Evolutionary conservation across 2,888 invertebrate genomes (phyloP).

Genomic region (Ernsta delagoae): DNA sequence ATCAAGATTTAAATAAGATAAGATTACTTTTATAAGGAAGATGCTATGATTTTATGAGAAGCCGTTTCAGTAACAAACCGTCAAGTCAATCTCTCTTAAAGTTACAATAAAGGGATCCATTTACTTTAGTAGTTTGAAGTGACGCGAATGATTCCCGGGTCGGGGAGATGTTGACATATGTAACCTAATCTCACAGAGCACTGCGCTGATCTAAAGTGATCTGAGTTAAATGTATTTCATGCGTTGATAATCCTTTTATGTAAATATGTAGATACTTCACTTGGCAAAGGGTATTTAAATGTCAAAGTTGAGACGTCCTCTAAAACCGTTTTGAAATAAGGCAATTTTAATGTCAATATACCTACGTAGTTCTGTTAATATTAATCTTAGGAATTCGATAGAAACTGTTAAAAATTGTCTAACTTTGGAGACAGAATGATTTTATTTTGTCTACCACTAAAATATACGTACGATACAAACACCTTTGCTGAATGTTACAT

Average conservation of each 20-base stretch:
- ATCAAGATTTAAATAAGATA: too few species aligned
- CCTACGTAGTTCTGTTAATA: neutral
- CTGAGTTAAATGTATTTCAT: slow-evolving; percentile 44
- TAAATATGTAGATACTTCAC: slow-evolving; percentile 50
- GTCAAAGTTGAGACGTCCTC: neutral
- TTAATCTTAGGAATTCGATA: neutral
- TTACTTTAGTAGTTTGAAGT: neutral
- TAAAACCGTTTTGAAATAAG: neutral
- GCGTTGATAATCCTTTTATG: slow-evolving; percentile 56
- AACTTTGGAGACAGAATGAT: too few species aligned
- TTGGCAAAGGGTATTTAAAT: neutral
- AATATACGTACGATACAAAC: too few species aligned
- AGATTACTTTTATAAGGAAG: too few species aligned
- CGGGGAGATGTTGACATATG: neutral
- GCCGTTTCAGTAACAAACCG: neutral
- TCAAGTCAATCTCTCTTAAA: neutral
- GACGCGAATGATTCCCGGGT: neutral
- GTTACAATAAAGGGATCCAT: neutral
- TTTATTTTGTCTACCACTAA: too few species aligned
- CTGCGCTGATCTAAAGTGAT: slow-evolving; percentile 35
- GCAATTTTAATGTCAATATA: neutral
- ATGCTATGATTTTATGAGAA: neutral
- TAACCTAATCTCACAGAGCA: slow-evolving; percentile 10
- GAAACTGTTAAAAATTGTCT: too few species aligned
- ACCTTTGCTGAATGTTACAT: too few species aligned